A percentile compares a stretch with the other conserved stretches of the same genome.
Evolutionary conservation across 53 echinoderm and acorn worm genomes (phyloP).

Genomic region (Henricia sp.): DNA sequence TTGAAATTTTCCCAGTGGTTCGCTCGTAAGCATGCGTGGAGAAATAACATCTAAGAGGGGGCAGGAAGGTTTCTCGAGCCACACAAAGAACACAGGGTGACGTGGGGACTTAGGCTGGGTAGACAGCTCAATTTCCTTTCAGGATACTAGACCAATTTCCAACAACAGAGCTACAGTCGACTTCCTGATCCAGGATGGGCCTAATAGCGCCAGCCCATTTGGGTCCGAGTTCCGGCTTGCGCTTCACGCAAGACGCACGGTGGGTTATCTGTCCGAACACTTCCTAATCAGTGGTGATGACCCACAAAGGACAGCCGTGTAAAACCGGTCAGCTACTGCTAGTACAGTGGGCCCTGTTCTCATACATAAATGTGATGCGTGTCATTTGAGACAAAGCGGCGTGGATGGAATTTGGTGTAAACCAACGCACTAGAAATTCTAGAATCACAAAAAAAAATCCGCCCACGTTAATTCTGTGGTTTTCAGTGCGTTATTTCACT

Average conservation of each 20-base stretch:
- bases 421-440: no score
- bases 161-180: constrained; percentile 44
- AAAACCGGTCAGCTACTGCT: neutral
- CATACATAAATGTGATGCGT: neutral
- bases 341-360: neutral
- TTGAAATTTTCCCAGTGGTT: no score
- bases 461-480: no score
- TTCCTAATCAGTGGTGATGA: constrained; percentile 13
- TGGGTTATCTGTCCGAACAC: constrained; percentile 1
- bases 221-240: constrained; percentile 21
- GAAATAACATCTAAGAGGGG: neutral
- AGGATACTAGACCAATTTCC: constrained; percentile 58
- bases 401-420: no score
- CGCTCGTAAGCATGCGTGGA: no score
- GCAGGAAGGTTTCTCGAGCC: neutral
- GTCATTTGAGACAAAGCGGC: no score
- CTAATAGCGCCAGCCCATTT: constrained; percentile 30
- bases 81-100: constrained; percentile 39
- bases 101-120: constrained; percentile 23
- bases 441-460: no score
- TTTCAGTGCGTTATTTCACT: no score
- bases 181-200: constrained; percentile 59
- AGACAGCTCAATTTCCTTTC: constrained; percentile 53
- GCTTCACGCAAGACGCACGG: neutral
- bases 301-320: constrained; percentile 19